A percentile compares a stretch with the other conserved stretches of the same genome.
These are phyloP conservation scores for Epizoanthus scotinus DNA, from an alignment of 92 coral and sea anemone species.

Conservation along the genomic window DNA sequence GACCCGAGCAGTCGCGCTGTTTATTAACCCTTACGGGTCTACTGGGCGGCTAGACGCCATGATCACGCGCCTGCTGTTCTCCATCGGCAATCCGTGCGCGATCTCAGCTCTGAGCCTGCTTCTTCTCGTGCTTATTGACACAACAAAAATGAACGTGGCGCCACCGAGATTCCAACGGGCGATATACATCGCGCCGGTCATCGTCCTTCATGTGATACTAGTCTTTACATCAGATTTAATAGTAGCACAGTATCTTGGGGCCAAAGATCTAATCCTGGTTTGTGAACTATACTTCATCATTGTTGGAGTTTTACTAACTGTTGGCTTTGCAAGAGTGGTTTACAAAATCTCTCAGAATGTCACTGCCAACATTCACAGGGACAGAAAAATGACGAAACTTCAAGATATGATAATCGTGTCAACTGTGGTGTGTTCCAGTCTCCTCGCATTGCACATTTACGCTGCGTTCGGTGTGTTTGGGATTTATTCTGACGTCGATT, in stretches of 20 bases:
- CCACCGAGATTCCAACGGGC: constrained; percentile 94
- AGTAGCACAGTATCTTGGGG: constrained; percentile 68
- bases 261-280: constrained; percentile 80
- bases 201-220: constrained; percentile 69
- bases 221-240: constrained; percentile 79
- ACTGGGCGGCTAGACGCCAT: constrained; percentile 50
- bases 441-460: constrained; percentile 64
- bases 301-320: constrained; percentile 65
- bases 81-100: constrained; percentile 91
- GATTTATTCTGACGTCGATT: constrained; percentile 72
- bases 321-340: constrained; percentile 82
- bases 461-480: constrained; percentile 97
- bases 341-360: constrained; percentile 77
- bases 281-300: constrained; percentile 78
- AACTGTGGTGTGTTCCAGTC: constrained; percentile 50
- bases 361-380: constrained; percentile 61
- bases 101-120: constrained; percentile 83
- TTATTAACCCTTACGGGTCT: constrained; percentile 81
- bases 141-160: constrained; percentile 90
- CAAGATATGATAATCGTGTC: constrained; percentile 65
- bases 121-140: constrained; percentile 90
- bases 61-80: constrained; percentile 65
- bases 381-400: constrained; percentile 71
- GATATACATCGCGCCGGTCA: constrained; percentile 66
- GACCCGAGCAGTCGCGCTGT: constrained; percentile 77